A percentile compares a stretch with the other conserved stretches of the same genome.
These are phyloP conservation scores for Carduelis carduelis DNA, from an alignment of 2,797 vertebrate species.

Conservation along the genomic window DNA sequence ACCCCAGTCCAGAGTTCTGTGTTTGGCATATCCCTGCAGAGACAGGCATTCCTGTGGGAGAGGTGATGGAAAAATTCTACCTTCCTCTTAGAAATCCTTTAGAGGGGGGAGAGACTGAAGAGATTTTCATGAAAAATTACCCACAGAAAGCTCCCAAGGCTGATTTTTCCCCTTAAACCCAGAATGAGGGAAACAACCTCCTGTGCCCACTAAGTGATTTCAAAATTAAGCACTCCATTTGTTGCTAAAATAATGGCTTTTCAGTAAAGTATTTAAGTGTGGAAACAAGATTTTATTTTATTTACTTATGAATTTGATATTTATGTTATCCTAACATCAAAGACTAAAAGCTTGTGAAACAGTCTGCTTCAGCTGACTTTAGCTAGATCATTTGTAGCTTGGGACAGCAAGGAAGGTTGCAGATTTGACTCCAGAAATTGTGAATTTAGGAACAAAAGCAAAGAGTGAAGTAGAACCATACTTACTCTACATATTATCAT, in stretches of 20 bases:
- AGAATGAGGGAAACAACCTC: not conserved
- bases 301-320: not conserved
- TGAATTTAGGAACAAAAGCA: not conserved
- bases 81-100: not conserved
- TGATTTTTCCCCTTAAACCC: not conserved
- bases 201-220: not conserved
- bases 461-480: not conserved
- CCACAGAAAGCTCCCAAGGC: not conserved
- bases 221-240: fast-evolving
- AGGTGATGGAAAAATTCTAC: not conserved
- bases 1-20: not conserved
- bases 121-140: not conserved
- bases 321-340: not conserved
- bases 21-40: not conserved
- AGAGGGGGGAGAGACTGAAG: not conserved
- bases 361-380: not conserved
- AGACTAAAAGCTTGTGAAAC: not conserved
- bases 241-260: not conserved
- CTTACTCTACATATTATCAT: not conserved
- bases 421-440: not conserved
- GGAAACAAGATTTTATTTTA: not conserved
- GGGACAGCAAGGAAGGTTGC: not conserved
- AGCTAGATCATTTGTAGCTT: not conserved
- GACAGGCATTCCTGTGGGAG: not conserved
- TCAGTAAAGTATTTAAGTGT: not conserved